Conservation (phyloP, 1,140 invertebrate species). For the Temnothorax curvispinosus region DNA sequence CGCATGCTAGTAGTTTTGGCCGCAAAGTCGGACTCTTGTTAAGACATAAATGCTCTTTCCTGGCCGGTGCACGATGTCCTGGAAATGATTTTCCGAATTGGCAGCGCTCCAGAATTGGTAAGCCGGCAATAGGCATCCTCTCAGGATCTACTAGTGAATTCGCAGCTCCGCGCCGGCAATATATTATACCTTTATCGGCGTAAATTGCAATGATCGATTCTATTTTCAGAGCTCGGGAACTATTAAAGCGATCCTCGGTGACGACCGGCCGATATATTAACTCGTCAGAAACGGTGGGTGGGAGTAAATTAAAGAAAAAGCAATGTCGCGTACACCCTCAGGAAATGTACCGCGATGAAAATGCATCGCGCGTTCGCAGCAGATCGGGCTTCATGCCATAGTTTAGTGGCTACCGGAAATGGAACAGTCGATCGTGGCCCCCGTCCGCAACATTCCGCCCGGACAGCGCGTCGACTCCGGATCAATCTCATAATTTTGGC, state of each 20-base stretch:
- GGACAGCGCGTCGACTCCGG: conserved; percentile 65
- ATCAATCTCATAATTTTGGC: conserved; percentile 81
- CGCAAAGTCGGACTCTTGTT: conserved; percentile 55
- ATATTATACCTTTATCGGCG: conserved; percentile 37
- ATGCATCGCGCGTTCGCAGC: conserved; percentile 22
- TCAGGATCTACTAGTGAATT: conserved; percentile 34
- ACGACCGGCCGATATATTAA: not conserved
- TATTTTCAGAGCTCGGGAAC: not conserved
- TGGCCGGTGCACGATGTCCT: conserved; percentile 21
- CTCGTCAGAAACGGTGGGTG: not conserved
- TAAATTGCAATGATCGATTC: conserved; percentile 51
- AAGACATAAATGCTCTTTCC: conserved; percentile 62
- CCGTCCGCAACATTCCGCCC: conserved; percentile 53
- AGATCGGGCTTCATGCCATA: conserved; percentile 7
- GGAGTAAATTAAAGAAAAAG: not conserved
- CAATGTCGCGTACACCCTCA: not conserved
- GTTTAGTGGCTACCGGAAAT: conserved; percentile 39
- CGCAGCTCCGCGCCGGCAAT: conserved; percentile 39
- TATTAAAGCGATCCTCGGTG: conserved; percentile 18
- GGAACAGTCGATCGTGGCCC: conserved; percentile 39
- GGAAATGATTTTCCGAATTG: conserved; percentile 69
- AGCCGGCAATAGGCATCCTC: conserved; percentile 54
- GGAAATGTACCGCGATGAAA: conserved; percentile 14
- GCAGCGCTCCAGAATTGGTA: conserved; percentile 66
- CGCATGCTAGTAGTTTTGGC: conserved; percentile 42